These are phyloP conservation scores for Tachysurus fulvidraco DNA, from an alignment of 2,113 vertebrate species.

Conservation along the genomic window DNA sequence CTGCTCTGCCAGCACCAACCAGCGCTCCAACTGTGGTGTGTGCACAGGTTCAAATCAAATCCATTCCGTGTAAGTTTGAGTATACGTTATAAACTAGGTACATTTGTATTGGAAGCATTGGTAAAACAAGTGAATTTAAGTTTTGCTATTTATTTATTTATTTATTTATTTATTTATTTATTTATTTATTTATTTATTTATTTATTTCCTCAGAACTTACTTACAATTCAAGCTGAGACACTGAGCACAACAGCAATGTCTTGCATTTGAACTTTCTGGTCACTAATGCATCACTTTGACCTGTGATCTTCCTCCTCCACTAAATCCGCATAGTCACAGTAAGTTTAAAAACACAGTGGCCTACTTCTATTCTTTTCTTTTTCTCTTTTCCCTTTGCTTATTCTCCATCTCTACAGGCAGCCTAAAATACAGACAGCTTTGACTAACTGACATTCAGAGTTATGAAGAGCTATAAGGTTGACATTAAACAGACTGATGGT, in stretches of 20 bases:
- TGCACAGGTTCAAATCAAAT: not conserved
- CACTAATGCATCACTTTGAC: not conserved
- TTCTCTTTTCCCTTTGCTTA: not conserved
- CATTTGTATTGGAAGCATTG: not conserved
- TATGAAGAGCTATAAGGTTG: constrained; percentile 36
- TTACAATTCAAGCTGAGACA: not conserved
- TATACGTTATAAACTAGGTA: too few relatives aligned
- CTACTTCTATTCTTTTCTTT: too few relatives aligned
- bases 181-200: too few relatives aligned
- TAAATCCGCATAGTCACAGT: not conserved
- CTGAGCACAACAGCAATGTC: not conserved
- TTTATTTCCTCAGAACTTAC: not conserved
- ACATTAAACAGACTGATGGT: constrained; percentile 53
- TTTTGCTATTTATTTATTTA: not conserved
- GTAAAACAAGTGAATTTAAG: not conserved
- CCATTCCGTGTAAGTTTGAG: not conserved
- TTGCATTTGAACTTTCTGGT: not conserved
- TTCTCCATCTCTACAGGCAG: not conserved
- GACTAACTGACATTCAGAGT: constrained; percentile 53
- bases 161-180: too few relatives aligned
- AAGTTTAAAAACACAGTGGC: not conserved
- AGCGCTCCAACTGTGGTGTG: not conserved
- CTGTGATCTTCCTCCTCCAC: not conserved
- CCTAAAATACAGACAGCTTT: constrained; percentile 30
- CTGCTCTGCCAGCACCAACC: not conserved